A percentile compares a stretch with the other conserved stretches of the same genome.
These are phyloP conservation scores for Dysmachus trigonus DNA, from an alignment of 2,888 invertebrate species.

Conservation along the genomic window DNA sequence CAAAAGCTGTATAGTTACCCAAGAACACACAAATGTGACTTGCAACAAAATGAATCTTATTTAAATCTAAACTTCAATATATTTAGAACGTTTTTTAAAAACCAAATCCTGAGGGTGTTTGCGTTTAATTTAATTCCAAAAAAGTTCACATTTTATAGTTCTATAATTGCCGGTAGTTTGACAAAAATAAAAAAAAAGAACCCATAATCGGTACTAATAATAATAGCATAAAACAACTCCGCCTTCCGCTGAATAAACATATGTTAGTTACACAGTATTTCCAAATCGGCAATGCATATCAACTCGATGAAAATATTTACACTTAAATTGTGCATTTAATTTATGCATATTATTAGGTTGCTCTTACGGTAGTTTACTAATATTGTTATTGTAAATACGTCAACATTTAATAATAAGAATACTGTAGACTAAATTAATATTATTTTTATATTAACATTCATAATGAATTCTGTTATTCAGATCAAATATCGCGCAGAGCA, in stretches of 20 bases:
- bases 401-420: neutral
- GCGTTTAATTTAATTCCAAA: neutral
- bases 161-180: neutral
- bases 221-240: neutral
- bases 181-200: neutral
- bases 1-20: neutral
- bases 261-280: neutral
- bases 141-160: neutral
- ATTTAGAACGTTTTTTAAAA: neutral
- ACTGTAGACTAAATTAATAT: conserved; percentile 27
- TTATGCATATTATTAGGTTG: neutral
- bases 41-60: neutral
- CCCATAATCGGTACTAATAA: neutral
- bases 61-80: neutral
- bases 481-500: neutral
- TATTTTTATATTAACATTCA: conserved; percentile 31
- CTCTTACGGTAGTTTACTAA: neutral
- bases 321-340: neutral
- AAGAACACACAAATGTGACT: neutral
- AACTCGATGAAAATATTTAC: neutral
- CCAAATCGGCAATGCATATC: neutral
- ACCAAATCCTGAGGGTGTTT: neutral
- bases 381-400: neutral
- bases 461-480: conserved; percentile 14
- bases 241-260: neutral